A percentile compares a stretch with the other conserved stretches of the same genome.
Conservation (phyloP, 2,113 vertebrate species). For the Maccullochella peelii region DNA sequence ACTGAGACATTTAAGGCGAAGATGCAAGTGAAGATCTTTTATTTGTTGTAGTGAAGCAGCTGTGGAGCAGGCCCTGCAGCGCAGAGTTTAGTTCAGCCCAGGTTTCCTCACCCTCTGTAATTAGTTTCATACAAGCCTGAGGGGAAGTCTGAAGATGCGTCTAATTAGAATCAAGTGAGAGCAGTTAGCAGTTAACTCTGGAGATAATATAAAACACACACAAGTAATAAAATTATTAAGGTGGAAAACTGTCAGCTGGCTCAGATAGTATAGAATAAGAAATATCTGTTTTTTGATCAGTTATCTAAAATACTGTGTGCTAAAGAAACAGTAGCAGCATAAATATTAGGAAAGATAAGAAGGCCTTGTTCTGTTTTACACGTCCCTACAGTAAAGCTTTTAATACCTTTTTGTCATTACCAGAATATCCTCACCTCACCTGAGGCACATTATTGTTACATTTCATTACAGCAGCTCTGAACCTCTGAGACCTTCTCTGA, state of each 20-base stretch:
- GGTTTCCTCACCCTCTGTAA: constrained; percentile 43
- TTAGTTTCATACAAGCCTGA: constrained; percentile 49
- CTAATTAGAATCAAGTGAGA: constrained; percentile 61
- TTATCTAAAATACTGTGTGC: neutral
- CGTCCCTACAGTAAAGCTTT: neutral
- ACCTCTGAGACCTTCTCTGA: neutral
- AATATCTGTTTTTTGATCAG: neutral
- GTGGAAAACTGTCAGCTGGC: neutral
- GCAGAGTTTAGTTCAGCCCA: constrained; percentile 11
- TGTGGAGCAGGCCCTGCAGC: constrained; percentile 21
- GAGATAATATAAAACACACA: constrained; percentile 12
- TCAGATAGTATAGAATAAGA: neutral
- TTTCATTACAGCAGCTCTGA: neutral
- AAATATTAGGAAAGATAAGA: neutral
- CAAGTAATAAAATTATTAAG: neutral
- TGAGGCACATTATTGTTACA: neutral
- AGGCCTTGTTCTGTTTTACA: neutral
- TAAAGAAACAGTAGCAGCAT: neutral
- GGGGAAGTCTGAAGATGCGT: constrained; percentile 38
- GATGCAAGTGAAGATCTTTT: neutral
- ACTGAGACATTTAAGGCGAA: constrained; percentile 1
- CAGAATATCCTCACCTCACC: neutral
- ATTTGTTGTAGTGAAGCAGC: constrained; percentile 5
- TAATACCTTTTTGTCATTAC: neutral
- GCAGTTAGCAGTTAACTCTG: constrained; percentile 16